These are phyloP conservation scores for Acanthochromis polyacanthus DNA, from an alignment of 2,113 vertebrate species.

Conservation along the genomic window DNA sequence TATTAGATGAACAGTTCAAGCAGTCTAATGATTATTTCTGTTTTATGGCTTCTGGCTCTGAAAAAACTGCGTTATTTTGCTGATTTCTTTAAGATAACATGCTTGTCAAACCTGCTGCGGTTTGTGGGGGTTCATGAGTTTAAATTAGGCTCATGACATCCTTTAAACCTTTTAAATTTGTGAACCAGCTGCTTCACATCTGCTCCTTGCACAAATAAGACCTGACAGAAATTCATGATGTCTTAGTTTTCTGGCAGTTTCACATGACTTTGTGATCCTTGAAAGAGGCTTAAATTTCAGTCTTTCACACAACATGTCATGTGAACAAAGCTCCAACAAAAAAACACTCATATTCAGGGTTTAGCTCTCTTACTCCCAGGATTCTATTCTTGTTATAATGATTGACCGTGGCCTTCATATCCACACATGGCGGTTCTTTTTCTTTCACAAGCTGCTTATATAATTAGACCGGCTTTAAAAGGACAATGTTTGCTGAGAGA, in stretches of 20 bases:
- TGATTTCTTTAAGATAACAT: too few species aligned
- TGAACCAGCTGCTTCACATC: conserved; percentile 10
- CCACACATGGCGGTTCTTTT: conserved; percentile 16
- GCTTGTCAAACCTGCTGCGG: too few species aligned
- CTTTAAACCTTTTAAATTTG: not conserved
- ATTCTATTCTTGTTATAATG: not conserved
- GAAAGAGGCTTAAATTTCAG: not conserved
- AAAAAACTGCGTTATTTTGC: too few species aligned
- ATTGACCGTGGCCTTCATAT: conserved; percentile 6
- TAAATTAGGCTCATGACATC: not conserved
- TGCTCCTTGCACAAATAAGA: not conserved
- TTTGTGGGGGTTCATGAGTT: not conserved
- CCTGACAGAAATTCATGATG: not conserved
- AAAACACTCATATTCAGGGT: conserved; percentile 11
- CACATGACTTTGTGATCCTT: not conserved
- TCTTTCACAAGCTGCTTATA: conserved; percentile 19
- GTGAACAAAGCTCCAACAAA: conserved; percentile 7
- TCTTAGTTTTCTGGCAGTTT: not conserved
- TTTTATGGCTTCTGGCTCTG: too few species aligned
- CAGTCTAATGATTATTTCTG: too few species aligned
- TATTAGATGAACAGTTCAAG: too few species aligned
- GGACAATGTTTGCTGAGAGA: not conserved
- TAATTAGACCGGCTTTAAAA: conserved; percentile 18
- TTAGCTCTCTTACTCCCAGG: not conserved
- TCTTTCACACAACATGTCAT: conserved; percentile 8